Evolutionary conservation across 2,797 vertebrate genomes (phyloP).

Genomic region (Lagocephalus sceleratus): DNA sequence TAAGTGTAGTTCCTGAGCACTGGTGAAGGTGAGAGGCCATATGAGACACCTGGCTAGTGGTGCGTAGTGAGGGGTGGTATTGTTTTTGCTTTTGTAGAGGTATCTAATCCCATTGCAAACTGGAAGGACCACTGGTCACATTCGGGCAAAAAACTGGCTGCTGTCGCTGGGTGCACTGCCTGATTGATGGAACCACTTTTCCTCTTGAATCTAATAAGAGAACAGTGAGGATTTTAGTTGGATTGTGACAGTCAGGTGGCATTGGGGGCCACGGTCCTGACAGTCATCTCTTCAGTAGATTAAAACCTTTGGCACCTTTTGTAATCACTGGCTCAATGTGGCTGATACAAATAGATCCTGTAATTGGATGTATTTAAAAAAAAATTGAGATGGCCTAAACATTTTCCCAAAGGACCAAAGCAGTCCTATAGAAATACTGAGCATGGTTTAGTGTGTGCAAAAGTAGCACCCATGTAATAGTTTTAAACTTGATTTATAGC

Average conservation of each 20-base stretch:
- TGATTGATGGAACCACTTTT: conserved; percentile 60
- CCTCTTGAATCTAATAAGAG: conserved; percentile 39
- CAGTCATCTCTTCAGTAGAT: conserved; percentile 1
- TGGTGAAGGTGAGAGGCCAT: conserved; percentile 9
- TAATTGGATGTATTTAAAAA: conserved; percentile 11
- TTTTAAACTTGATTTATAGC: conserved; percentile 13
- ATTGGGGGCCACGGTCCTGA: conserved; percentile 18
- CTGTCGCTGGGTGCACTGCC: conserved; percentile 33
- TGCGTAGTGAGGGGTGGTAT: conserved; percentile 54
- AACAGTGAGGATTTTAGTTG: conserved; percentile 31
- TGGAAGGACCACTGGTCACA: conserved; percentile 39
- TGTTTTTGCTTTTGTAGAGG: conserved; percentile 48
- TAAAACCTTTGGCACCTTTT: conserved; percentile 17
- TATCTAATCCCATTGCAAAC: conserved; percentile 48
- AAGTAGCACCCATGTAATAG: conserved; percentile 1
- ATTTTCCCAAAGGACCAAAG: too few relatives aligned
- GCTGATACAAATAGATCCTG: conserved; percentile 19
- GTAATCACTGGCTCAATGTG: conserved; percentile 30
- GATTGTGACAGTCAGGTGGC: conserved; percentile 29
- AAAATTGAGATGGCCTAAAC: conserved; percentile 12
- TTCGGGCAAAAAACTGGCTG: conserved; percentile 29
- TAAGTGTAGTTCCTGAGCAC: conserved; percentile 16
- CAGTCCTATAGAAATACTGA: conserved; percentile 1
- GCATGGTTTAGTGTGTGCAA: neutral
- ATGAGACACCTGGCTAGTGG: conserved; percentile 36